Evolutionary conservation across 1,140 invertebrate species (phyloP).

Genomic region (Lucilia cuprina): DNA sequence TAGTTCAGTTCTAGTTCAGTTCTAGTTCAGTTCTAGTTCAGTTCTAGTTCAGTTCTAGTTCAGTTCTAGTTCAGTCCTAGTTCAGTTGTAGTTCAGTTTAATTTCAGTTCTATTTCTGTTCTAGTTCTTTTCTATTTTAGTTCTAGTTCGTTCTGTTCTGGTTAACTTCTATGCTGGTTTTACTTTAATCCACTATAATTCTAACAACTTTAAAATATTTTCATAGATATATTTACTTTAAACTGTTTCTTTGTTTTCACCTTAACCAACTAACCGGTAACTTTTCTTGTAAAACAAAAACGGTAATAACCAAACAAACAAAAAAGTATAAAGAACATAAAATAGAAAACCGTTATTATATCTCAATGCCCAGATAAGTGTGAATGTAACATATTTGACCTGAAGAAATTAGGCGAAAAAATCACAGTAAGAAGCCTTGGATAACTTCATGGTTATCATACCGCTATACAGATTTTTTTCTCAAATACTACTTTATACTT

Average conservation of each 20-base stretch:
- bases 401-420: conserved; percentile 18
- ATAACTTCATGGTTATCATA: conserved; percentile 1
- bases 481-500: not conserved
- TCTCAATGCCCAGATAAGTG: conserved; percentile 15
- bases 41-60: no score
- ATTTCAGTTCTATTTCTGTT: no score
- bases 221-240: no score
- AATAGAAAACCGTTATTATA: conserved; percentile 16
- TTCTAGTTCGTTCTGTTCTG: no score
- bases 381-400: conserved; percentile 32
- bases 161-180: not conserved
- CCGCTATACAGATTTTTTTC: not conserved
- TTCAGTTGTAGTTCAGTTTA: no score
- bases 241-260: not conserved
- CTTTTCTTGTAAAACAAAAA: not conserved
- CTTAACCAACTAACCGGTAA: not conserved
- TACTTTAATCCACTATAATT: no score
- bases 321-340: not conserved
- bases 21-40: no score
- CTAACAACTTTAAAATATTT: no score
- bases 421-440: not conserved
- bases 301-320: not conserved
- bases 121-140: no score
- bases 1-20: no score
- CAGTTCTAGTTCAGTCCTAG: no score